Percentiles rank a stretch among this genome's conserved stretches.
Evolutionary conservation across 2,797 vertebrate genomes (phyloP).

Genomic region (Trachops cirrhosus): DNA sequence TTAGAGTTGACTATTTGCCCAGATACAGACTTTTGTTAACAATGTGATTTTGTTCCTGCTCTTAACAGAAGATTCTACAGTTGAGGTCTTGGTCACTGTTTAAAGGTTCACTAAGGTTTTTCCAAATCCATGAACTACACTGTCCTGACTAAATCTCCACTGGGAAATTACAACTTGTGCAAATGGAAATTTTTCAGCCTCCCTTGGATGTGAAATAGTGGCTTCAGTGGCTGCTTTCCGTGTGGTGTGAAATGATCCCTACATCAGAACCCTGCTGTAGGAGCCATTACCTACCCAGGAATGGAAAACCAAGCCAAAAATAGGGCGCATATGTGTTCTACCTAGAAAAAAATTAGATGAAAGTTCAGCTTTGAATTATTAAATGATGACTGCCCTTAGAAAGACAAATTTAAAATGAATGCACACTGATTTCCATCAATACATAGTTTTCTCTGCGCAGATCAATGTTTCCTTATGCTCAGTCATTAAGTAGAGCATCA

Average conservation of each 20-base stretch:
- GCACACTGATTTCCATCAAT: neutral
- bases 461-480: neutral
- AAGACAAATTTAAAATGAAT: slow-evolving; percentile 15
- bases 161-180: slow-evolving; percentile 24
- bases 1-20: neutral
- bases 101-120: slow-evolving; percentile 1
- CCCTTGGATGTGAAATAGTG: neutral
- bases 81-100: neutral
- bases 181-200: neutral
- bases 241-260: neutral
- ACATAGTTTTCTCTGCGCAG: neutral
- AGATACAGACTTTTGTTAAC: neutral
- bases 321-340: neutral
- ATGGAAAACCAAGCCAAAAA: neutral
- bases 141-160: neutral
- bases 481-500: neutral
- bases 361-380: neutral
- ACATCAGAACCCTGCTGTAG: neutral
- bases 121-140: neutral
- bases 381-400: neutral
- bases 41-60: neutral
- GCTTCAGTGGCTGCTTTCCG: neutral
- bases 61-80: neutral
- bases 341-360: neutral
- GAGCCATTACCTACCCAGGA: neutral